These are phyloP conservation scores for Meandrina meandrites DNA, from an alignment of 92 coral and sea anemone species.

Conservation along the genomic window DNA sequence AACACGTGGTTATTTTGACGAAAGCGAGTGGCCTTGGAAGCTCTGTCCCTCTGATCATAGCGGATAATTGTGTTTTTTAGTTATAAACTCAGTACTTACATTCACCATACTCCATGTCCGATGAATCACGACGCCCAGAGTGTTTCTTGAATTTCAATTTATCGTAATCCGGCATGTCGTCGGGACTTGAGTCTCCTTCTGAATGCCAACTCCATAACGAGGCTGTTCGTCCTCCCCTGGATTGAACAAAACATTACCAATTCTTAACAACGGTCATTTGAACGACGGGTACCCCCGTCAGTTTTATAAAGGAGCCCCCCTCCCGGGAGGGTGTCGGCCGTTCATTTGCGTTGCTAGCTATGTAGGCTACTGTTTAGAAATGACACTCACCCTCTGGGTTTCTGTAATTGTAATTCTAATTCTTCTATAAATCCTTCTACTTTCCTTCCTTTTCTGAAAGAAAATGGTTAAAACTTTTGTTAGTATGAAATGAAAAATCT, in stretches of 20 bases:
- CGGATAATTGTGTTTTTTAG: not conserved
- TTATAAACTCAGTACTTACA: not conserved
- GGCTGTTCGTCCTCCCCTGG: not conserved
- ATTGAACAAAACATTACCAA: not conserved
- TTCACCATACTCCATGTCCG: not conserved
- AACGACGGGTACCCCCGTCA: no score
- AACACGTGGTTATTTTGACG: no score
- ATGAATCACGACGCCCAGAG: not conserved
- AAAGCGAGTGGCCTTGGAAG: no score
- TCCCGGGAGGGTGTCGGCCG: no score
- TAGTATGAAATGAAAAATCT: not conserved
- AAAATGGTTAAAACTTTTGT: not conserved
- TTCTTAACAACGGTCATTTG: no score
- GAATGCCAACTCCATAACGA: conserved; percentile 32
- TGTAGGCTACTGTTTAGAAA: not conserved
- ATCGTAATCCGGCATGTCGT: conserved; percentile 19
- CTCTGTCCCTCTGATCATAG: no score
- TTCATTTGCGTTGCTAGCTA: not conserved
- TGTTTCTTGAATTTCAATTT: not conserved
- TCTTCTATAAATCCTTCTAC: not conserved
- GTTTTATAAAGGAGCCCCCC: no score
- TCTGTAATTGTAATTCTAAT: not conserved
- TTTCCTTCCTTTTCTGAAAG: not conserved
- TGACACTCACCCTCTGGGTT: not conserved
- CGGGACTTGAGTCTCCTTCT: not conserved